These are phyloP conservation scores for Bicyclus anynana DNA, from an alignment of 1,140 invertebrate species.

Conservation along the genomic window DNA sequence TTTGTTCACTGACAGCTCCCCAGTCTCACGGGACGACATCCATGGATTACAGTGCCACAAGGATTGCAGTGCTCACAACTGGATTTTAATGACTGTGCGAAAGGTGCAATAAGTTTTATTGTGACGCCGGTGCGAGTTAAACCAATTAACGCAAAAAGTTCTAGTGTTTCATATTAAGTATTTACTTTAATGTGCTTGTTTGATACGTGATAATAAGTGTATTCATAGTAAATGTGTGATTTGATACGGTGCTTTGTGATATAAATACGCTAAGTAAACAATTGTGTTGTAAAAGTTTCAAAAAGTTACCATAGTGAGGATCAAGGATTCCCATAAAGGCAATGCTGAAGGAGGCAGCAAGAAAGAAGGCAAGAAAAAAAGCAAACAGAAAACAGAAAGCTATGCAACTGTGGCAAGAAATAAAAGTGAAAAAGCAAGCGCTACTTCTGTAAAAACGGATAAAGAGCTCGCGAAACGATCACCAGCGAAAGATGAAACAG, in stretches of 20 bases:
- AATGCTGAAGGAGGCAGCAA: constrained; percentile 75
- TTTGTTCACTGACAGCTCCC: constrained; percentile 43
- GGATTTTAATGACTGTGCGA: constrained; percentile 32
- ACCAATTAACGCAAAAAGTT: constrained; percentile 17
- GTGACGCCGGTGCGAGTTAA: constrained; percentile 16
- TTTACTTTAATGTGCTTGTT: constrained; percentile 6
- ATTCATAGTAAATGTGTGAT: background rate
- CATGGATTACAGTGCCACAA: constrained; percentile 67
- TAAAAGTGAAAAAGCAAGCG: constrained; percentile 48
- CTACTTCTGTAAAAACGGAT: constrained; percentile 44
- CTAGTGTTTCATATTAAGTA: constrained; percentile 16
- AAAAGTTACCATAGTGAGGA: constrained; percentile 76
- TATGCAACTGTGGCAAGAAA: constrained; percentile 53
- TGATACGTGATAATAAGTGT: background rate
- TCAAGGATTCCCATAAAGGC: constrained; percentile 76
- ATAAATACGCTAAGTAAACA: background rate
- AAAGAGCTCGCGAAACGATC: constrained; percentile 51
- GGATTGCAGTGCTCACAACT: constrained; percentile 66
- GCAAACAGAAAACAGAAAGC: constrained; percentile 62
- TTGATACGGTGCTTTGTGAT: background rate
- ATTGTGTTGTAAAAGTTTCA: constrained; percentile 30
- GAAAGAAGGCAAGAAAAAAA: constrained; percentile 78
- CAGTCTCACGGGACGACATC: constrained; percentile 34
- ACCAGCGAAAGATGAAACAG: constrained; percentile 41
- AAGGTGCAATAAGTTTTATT: constrained; percentile 28